A percentile compares a stretch with the other conserved stretches of the same genome.
These are phyloP conservation scores for Dipodomys merriami DNA, from an alignment of 2,113 vertebrate species.

Conservation along the genomic window DNA sequence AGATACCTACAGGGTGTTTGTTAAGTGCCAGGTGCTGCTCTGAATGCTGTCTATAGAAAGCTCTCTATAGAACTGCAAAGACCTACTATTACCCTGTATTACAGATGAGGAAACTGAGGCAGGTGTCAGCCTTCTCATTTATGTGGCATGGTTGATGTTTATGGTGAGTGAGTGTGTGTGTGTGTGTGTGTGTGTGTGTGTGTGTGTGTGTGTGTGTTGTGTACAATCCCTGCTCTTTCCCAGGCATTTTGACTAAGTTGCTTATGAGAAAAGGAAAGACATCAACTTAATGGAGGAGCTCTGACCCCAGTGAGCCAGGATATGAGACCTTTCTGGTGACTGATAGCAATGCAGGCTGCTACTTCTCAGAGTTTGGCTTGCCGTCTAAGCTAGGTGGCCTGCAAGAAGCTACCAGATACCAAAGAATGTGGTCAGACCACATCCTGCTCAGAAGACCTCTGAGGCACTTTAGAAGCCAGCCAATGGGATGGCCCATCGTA, in stretches of 20 bases:
- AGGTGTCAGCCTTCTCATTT: not conserved
- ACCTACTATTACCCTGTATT: not conserved
- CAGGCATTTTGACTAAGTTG: not conserved
- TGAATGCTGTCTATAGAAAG: not conserved
- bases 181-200: not conserved
- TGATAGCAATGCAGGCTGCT: not conserved
- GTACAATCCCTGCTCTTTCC: not conserved
- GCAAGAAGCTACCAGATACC: conserved; percentile 58
- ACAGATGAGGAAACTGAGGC: conserved; percentile 40
- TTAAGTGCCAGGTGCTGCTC: not conserved
- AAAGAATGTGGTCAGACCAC: conserved; percentile 68
- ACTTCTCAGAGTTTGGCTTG: not conserved
- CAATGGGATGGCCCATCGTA: not conserved
- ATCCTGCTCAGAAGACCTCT: conserved; percentile 46
- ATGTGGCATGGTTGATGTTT: not conserved
- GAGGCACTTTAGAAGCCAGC: not conserved
- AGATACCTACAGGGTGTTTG: not conserved
- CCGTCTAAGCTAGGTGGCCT: conserved; percentile 54
- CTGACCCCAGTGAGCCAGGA: not conserved
- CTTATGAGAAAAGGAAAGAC: not conserved
- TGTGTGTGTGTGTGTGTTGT: not conserved
- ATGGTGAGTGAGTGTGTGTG: too few relatives aligned
- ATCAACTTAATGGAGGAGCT: not conserved
- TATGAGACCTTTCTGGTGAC: not conserved
- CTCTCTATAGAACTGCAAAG: not conserved